Conservation (phyloP, 2,797 vertebrate genomes). For the Triplophysa yarkandensis region DNA sequence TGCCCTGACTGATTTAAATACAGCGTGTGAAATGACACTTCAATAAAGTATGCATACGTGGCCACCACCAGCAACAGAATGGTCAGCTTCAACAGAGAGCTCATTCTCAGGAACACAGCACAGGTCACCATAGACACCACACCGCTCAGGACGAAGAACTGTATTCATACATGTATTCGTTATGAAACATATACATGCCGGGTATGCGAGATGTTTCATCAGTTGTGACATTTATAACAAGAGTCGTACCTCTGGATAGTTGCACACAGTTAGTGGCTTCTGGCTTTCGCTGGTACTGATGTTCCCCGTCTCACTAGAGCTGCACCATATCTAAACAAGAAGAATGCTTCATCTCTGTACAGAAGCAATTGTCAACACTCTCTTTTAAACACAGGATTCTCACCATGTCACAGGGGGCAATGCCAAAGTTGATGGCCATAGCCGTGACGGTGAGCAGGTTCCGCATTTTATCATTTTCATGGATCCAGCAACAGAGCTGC, state of each 20-base stretch:
- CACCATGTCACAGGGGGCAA: conserved; percentile 75
- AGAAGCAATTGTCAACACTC: no score
- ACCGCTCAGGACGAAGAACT: conserved; percentile 75
- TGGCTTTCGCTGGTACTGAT: conserved; percentile 33
- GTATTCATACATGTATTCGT: background rate
- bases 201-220: background rate
- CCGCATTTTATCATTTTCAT: conserved; percentile 77
- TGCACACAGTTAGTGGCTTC: conserved; percentile 64
- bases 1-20: conserved; percentile 39
- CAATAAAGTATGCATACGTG: conserved; percentile 73
- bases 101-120: conserved; percentile 77
- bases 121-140: conserved; percentile 81
- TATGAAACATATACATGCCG: background rate
- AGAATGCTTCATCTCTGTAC: no score
- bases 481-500: conserved; percentile 76
- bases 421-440: conserved; percentile 71
- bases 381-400: conserved; percentile 15
- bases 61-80: conserved; percentile 69
- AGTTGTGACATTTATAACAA: background rate
- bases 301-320: conserved; percentile 57
- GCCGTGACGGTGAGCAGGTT: conserved; percentile 74
- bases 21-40: conserved; percentile 60
- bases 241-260: conserved; percentile 72
- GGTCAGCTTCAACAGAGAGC: conserved; percentile 75
- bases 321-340: conserved; percentile 73